A percentile compares a stretch with the other conserved stretches of the same genome.
Evolutionary conservation across 92 coral and sea anemone genomes (phyloP).

Genomic region (Pocillopora grandis): DNA sequence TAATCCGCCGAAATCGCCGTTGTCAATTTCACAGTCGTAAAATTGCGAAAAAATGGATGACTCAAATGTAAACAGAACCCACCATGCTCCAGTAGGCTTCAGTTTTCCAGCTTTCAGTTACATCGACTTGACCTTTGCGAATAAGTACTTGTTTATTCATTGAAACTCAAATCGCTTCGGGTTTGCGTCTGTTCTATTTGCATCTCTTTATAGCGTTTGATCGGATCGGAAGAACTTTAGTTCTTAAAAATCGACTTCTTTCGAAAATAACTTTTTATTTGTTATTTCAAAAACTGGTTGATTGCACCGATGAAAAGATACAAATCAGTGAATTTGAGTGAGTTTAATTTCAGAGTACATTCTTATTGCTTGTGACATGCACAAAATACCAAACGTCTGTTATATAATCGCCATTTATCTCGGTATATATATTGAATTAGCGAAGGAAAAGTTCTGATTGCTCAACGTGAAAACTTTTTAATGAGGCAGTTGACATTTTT

Average conservation of each 20-base stretch:
- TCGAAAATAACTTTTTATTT: not conserved
- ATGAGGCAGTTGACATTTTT: not conserved
- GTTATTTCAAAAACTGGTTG: not conserved
- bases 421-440: slow-evolving; percentile 4
- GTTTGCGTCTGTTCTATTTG: not conserved
- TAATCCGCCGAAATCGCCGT: slow-evolving; percentile 22
- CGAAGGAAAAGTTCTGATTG: slow-evolving; percentile 16
- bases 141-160: not conserved
- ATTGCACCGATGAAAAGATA: too few relatives aligned
- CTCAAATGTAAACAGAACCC: slow-evolving; percentile 26
- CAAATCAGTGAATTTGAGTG: too few relatives aligned
- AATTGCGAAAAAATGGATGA: slow-evolving; percentile 32
- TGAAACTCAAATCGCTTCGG: not conserved
- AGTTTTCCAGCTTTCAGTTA: not conserved
- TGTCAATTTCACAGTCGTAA: slow-evolving; percentile 31
- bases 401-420: slow-evolving; percentile 7
- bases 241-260: not conserved
- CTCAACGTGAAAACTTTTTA: not conserved
- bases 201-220: not conserved
- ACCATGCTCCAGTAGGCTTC: not conserved
- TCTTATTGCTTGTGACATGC: not conserved
- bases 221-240: not conserved
- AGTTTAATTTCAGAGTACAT: not conserved
- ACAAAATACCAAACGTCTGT: not conserved
- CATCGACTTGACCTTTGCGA: slow-evolving; percentile 17